Evolutionary conservation across 2,888 invertebrate species (phyloP).

Genomic region (Hedya salicella): DNA sequence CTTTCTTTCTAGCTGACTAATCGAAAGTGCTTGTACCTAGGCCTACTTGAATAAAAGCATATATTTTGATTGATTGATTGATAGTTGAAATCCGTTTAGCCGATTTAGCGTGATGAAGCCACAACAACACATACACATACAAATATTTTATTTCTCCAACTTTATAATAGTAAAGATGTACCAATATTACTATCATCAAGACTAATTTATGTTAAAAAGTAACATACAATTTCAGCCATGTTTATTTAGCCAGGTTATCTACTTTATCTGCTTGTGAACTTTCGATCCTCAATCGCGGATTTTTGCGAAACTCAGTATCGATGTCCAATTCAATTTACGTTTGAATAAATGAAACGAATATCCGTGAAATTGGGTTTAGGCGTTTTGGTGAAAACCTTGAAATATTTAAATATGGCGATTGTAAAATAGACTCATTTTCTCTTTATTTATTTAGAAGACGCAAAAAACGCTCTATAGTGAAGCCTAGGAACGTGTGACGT

Average conservation of each 20-base stretch:
- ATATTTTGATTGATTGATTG: too few species aligned
- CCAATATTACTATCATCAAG: not conserved
- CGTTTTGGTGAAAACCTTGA: not conserved
- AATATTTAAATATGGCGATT: not conserved
- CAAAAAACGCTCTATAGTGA: too few species aligned
- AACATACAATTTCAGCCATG: not conserved
- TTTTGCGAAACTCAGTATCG: not conserved
- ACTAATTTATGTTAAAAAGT: not conserved
- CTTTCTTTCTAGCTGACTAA: too few species aligned
- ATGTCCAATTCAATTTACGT: not conserved
- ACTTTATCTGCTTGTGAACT: not conserved
- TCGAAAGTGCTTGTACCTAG: too few species aligned
- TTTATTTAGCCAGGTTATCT: slow-evolving; percentile 17
- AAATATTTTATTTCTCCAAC: not conserved
- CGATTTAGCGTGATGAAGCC: too few species aligned
- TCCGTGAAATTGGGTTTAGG: slow-evolving; percentile 10
- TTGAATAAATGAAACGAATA: slow-evolving; percentile 4
- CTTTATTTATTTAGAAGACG: too few species aligned
- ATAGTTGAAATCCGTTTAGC: too few species aligned
- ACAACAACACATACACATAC: not conserved
- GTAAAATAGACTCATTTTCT: not conserved
- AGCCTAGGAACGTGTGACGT: too few species aligned
- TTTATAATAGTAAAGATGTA: not conserved
- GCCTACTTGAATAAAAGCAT: too few species aligned
- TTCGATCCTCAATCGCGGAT: slow-evolving; percentile 7